Conservation (phyloP, 2,797 vertebrate genomes). For the Paramormyrops hopkinsi region DNA sequence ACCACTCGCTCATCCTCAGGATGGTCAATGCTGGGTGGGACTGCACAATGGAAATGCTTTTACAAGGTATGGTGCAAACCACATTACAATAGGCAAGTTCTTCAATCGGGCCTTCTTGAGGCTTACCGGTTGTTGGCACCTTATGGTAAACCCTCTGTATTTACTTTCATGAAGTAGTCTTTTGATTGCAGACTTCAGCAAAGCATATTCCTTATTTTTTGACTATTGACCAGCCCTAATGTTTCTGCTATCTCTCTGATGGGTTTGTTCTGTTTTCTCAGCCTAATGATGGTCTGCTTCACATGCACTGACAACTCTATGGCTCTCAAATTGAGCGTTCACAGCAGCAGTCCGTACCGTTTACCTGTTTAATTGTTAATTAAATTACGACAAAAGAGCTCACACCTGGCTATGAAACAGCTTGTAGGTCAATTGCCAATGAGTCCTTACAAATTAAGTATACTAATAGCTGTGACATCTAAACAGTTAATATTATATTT, state of each 20-base stretch:
- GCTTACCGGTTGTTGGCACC: neutral
- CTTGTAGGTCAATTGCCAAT: neutral
- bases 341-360: neutral
- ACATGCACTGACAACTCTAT: neutral
- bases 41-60: constrained; percentile 48
- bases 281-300: neutral
- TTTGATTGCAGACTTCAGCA: neutral
- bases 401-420: neutral
- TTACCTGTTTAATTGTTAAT: neutral
- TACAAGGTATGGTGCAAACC: neutral
- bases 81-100: neutral
- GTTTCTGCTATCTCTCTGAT: neutral
- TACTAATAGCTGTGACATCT: neutral
- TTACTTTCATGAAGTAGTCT: neutral
- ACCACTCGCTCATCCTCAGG: constrained; percentile 64
- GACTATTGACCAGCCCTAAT: neutral
- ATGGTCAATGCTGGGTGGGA: constrained; percentile 83
- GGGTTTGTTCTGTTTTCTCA: neutral
- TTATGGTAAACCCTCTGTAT: neutral
- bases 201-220: neutral
- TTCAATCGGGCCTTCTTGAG: neutral
- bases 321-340: neutral
- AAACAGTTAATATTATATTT: neutral
- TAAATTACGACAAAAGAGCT: neutral
- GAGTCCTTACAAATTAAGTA: neutral